phyloP scores from a whole-genome alignment of 1,140 invertebrate genomes.

The Ylistrum balloti region DNA sequence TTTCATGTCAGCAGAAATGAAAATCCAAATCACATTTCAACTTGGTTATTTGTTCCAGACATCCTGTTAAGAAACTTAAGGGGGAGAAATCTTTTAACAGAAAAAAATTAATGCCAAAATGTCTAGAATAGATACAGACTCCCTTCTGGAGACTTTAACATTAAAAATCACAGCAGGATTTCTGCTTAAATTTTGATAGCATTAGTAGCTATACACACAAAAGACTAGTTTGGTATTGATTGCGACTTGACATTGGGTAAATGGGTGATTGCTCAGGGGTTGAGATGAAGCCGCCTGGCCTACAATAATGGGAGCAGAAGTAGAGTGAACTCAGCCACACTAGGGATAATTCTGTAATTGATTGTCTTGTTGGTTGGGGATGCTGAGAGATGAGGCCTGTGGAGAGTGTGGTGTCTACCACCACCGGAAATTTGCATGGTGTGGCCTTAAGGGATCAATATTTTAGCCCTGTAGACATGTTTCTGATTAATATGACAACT shows the following conservation, averaged over 20 bases:
- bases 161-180: conserved; percentile 26
- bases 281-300: neutral
- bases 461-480: neutral
- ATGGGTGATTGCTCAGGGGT: conserved; percentile 13
- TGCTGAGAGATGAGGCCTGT: conserved; percentile 30
- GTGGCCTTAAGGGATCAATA: conserved; percentile 14
- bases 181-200: conserved; percentile 32
- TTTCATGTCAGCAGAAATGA: neutral
- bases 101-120: conserved; percentile 22
- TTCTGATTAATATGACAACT: conserved; percentile 34
- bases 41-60: neutral
- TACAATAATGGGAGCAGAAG: neutral
- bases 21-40: neutral
- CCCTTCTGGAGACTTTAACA: neutral
- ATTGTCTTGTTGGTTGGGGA: conserved; percentile 6
- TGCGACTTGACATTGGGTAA: neutral
- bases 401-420: neutral
- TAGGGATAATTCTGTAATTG: conserved; percentile 28
- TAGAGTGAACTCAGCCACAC: neutral
- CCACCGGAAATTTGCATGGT: conserved; percentile 9
- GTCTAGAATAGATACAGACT: neutral
- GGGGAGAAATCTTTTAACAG: neutral
- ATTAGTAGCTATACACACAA: conserved; percentile 1
- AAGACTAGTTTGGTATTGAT: conserved; percentile 1
- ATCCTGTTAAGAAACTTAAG: neutral